Evolutionary conservation across 2,888 invertebrate genomes (phyloP), one percentile per base, ranked within the genome.

Genomic region (Tenthredo livida): DNA sequence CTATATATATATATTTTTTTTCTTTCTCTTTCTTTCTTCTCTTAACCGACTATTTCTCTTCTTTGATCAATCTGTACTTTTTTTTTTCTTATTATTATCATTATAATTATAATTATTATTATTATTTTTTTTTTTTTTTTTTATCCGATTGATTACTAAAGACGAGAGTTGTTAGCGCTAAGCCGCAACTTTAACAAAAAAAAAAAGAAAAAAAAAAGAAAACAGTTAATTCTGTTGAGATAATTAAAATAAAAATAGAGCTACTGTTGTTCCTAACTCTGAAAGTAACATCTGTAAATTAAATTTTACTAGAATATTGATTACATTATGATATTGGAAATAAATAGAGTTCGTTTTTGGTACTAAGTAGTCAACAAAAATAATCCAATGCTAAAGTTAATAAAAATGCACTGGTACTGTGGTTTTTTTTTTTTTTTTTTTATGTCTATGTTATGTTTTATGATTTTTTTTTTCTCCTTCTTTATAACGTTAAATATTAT

Each of bases 321-420:
- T 25, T 40, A 25, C 73, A 29, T 54, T 54, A 50, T 54, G 2
- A 29, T 54, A 50, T 82, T 40, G 78, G n/a, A 33, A 33, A 78
- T 12, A 43, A 43, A 15, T 47, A 47, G 54, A 58, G 84, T 88
- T 87, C 87, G 75, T 88, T 85, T 29, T 33, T 85, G 84, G 70
- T 87, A 86, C 80, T 87, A 87, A 85, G 73, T 88, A 88, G 87
- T 87, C 86, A 85, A 87, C 85, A 86, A 86, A 84, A 84, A 70
- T 75, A 29, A 47, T 33, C 70, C 83, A 83, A 40, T 83, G 83
- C 83, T 83, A 80, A 61, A 40, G 54, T 17, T n/a, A n/a, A 73
- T 17, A 43, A 43, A 43, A 43, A 73, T 73, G 40, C 77, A 77
- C 29, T 77, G 29, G 77, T 77, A 29, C 37, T 21, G 25, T 37